These are phyloP conservation scores for Venturia canescens DNA, from an alignment of 1,140 invertebrate species.

Conservation along the genomic window DNA sequence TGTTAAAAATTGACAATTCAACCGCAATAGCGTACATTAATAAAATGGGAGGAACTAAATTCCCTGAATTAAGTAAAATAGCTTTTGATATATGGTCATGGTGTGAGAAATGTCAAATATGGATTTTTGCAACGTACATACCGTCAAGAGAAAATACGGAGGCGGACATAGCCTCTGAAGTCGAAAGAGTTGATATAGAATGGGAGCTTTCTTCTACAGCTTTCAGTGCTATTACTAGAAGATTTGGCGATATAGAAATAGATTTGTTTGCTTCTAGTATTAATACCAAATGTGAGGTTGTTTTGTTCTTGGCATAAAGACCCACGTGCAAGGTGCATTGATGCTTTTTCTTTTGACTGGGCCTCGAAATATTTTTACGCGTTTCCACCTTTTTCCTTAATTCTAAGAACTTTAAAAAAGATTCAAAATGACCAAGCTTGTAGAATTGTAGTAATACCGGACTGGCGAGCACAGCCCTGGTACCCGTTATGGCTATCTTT, in stretches of 20 bases:
- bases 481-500: slow-evolving; percentile 45
- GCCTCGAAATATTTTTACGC: slow-evolving; percentile 45
- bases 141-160: slow-evolving; percentile 46
- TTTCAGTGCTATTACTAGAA: slow-evolving; percentile 26
- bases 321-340: slow-evolving; percentile 47
- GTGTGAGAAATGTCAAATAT: slow-evolving; percentile 53
- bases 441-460: slow-evolving; percentile 58
- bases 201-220: slow-evolving; percentile 39
- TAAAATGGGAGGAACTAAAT: slow-evolving; percentile 47
- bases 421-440: slow-evolving; percentile 46
- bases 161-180: slow-evolving; percentile 27
- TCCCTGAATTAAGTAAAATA: slow-evolving; percentile 21
- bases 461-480: slow-evolving; percentile 55
- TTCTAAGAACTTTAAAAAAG: slow-evolving; percentile 49
- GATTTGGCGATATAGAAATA: slow-evolving; percentile 48
- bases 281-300: slow-evolving; percentile 56
- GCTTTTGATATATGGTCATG: slow-evolving; percentile 53
- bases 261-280: slow-evolving; percentile 60
- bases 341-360: slow-evolving; percentile 50
- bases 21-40: slow-evolving; percentile 52
- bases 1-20: slow-evolving; percentile 53
- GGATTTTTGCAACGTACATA: slow-evolving; percentile 48
- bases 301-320: slow-evolving; percentile 61
- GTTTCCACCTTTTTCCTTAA: slow-evolving; percentile 53
- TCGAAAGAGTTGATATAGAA: slow-evolving; percentile 30